A percentile compares a stretch with the other conserved stretches of the same genome.
Evolutionary conservation across 2,113 vertebrate genomes (phyloP).

Genomic region (Pitta sordida): DNA sequence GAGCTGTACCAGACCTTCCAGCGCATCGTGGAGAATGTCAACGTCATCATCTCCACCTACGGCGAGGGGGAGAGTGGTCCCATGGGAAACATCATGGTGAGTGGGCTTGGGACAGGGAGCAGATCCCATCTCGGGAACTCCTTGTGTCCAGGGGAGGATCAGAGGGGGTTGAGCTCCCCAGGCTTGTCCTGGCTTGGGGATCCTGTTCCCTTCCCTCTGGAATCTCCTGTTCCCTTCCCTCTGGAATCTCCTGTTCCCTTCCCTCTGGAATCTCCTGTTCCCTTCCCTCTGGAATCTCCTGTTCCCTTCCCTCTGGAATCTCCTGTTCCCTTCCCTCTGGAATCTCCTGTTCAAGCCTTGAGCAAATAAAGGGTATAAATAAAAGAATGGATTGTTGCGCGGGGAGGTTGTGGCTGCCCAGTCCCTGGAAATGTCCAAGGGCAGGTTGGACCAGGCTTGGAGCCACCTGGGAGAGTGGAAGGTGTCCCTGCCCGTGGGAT

Average conservation of each 20-base stretch:
- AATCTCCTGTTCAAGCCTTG: neutral
- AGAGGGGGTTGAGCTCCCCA: fast-evolving
- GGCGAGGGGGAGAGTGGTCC: conserved; percentile 89
- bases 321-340: neutral
- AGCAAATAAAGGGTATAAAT: neutral
- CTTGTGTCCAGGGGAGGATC: fast-evolving
- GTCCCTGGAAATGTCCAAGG: neutral
- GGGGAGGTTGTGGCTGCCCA: neutral
- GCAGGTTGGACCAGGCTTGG: neutral
- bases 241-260: neutral
- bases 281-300: neutral
- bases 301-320: neutral
- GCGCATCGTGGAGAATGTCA: conserved; percentile 92
- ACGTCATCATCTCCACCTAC: conserved; percentile 93
- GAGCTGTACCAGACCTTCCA: conserved; percentile 96
- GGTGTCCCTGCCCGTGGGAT: neutral
- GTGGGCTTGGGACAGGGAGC: neutral
- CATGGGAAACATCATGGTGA: conserved; percentile 93
- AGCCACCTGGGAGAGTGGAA: fast-evolving
- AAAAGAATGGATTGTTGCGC: neutral
- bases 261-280: neutral
- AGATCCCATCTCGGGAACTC: fast-evolving
- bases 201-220: neutral
- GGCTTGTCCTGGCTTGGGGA: neutral
- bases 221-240: neutral